A percentile compares a stretch with the other conserved stretches of the same genome.
phyloP scores from a whole-genome alignment of 2,797 vertebrate species.

The Ispidina lecontei region DNA sequence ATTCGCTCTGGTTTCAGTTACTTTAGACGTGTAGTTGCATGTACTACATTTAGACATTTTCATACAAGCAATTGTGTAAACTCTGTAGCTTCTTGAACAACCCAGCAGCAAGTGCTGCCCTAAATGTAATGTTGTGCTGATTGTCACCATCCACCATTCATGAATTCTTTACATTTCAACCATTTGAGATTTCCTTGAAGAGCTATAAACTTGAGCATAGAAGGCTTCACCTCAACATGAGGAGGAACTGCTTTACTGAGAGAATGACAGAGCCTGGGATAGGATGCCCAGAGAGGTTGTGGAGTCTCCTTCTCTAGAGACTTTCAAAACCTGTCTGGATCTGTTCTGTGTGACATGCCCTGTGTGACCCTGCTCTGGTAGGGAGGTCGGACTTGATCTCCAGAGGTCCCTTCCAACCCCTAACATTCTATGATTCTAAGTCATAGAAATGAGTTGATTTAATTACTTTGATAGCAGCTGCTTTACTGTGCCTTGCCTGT shows the following conservation, averaged over 20 bases:
- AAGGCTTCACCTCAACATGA: too few relatives aligned
- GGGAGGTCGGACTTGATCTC: too few relatives aligned
- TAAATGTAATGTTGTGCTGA: background rate
- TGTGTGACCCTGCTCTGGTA: too few relatives aligned
- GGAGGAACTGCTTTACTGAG: too few relatives aligned
- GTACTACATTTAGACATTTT: background rate
- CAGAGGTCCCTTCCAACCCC: too few relatives aligned
- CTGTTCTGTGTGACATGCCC: too few relatives aligned
- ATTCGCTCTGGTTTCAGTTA: background rate
- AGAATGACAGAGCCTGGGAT: too few relatives aligned
- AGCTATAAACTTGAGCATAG: background rate
- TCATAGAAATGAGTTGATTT: background rate
- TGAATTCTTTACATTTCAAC: background rate
- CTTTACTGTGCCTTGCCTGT: background rate
- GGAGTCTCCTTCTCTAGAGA: too few relatives aligned
- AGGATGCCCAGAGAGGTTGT: too few relatives aligned
- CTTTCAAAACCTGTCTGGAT: too few relatives aligned
- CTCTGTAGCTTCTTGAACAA: background rate
- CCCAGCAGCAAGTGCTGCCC: background rate
- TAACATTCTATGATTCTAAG: background rate
- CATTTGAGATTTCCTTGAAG: background rate
- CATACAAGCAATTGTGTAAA: background rate
- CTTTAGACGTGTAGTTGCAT: background rate
- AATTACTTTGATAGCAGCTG: background rate
- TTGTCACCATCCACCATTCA: fast-evolving